Base-by-base conservation (phyloP, 1,140 invertebrate species). In the Schlechtendalia chinensis region DNA sequence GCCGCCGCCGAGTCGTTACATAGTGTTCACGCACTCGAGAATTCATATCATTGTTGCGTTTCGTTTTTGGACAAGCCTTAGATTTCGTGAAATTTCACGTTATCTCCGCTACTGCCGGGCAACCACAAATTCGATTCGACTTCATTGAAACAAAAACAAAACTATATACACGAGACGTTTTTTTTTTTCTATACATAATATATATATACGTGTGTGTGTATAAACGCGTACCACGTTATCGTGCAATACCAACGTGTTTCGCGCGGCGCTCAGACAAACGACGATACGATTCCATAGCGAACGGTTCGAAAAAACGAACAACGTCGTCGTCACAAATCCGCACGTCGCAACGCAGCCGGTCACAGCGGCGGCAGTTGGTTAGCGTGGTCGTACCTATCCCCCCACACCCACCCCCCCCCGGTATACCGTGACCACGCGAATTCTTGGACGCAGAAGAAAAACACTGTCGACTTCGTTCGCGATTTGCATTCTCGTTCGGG, bases 401-500 rank as follows among this genome's bases (percentile, higher is more conserved):
- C n/a, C n/a, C n/a, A n/a, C n/a, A n/a, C n/a, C n/a, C n/a, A n/a
- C n/a, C n/a, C n/a, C n/a, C n/a, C n/a, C n/a, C n/a, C n/a, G n/a
- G n/a, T n/a, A n/a, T n/a, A n/a, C n/a, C n/a, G n/a, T 32, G 32
- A 67, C 32, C 32, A 67, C 32, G 32, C 19, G 10, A 67, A 67
- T 39, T 45, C 19, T 45, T 17, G 19, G 12, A 16, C 0, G n/a
- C 5, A 12, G 2, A 54, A 32, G 32, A 39, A 45, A 56, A 58
- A 39, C n/a, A n/a, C n/a, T n/a, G n/a, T 32, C 32, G 19, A 75
- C 12, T 75, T 16, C 5, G 72, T 75, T 32, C 17, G 27, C 54
- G 56, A 75, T 65, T 65, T 65, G 29, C 29, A 39, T 65, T 65
- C 63, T 58, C 3, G 19, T 58, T 75, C 11, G 16, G 63, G n/a